phyloP scores from a whole-genome alignment of 2,113 vertebrate genomes.

The Ifrita kowaldi region DNA sequence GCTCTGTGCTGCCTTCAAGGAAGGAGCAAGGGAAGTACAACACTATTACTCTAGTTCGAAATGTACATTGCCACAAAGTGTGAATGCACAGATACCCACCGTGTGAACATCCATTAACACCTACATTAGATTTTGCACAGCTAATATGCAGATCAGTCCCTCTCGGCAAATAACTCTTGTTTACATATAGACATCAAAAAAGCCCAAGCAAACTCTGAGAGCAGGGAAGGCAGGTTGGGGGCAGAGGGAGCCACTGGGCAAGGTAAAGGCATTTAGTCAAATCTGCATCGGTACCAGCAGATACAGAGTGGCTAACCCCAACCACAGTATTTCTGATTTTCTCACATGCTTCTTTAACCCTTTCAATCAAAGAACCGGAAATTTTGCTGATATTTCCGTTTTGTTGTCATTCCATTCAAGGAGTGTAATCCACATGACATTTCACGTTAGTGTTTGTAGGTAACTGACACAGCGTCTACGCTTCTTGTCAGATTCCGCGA shows the following conservation, averaged over 20 bases:
- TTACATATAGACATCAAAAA: not conserved
- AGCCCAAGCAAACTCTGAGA: accelerated
- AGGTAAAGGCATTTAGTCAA: not conserved
- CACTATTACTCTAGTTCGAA: not conserved
- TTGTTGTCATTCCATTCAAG: too few relatives aligned
- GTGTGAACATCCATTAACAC: not conserved
- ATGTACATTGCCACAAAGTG: accelerated
- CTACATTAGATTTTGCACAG: not conserved
- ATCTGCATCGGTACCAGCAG: not conserved
- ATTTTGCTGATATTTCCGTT: not conserved
- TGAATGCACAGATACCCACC: not conserved
- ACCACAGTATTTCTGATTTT: not conserved
- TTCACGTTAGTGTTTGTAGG: accelerated
- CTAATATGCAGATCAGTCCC: not conserved
- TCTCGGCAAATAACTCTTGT: not conserved
- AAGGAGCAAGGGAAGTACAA: not conserved
- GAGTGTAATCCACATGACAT: accelerated
- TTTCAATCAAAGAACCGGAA: accelerated
- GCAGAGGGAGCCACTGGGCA: not conserved
- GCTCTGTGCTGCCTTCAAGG: not conserved
- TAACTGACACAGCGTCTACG: accelerated
- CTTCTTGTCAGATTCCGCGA: not conserved
- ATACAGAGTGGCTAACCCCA: accelerated
- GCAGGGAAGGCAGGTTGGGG: not conserved
- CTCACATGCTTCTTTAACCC: accelerated